Evolutionary conservation across 1,140 invertebrate genomes (phyloP).

Genomic region (Anastrepha ludens): DNA sequence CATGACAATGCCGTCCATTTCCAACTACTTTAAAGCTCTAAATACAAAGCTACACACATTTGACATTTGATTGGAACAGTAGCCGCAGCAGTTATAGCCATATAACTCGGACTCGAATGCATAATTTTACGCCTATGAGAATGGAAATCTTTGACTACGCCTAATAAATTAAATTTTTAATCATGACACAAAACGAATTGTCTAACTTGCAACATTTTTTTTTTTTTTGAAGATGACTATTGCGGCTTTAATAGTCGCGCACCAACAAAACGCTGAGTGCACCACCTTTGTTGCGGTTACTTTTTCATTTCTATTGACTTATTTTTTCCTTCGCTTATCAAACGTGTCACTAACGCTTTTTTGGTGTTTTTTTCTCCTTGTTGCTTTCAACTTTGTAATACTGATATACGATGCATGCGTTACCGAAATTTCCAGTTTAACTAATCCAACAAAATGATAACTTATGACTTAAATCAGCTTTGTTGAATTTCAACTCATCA

Average conservation of each 20-base stretch:
- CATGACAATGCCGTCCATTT: background rate
- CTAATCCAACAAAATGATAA: constrained; percentile 70
- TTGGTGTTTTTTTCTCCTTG: background rate
- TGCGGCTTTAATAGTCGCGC: background rate
- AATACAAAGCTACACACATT: background rate
- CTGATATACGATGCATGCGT: constrained; percentile 1
- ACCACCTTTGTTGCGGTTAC: background rate
- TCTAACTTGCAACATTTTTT: constrained; percentile 3
- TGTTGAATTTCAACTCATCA: constrained; percentile 59
- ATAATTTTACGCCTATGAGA: constrained; percentile 34
- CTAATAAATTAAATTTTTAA: constrained; percentile 43
- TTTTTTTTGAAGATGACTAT: background rate
- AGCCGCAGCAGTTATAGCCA: background rate
- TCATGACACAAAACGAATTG: constrained; percentile 47
- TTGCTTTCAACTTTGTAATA: background rate
- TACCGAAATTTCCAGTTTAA: constrained; percentile 54
- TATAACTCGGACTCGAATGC: background rate
- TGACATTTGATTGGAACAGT: background rate
- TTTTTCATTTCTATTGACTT: background rate
- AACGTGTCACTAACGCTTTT: constrained; percentile 29
- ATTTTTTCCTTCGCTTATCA: constrained; percentile 17
- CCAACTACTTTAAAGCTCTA: background rate
- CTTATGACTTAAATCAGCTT: constrained; percentile 74
- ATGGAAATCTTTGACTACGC: background rate
- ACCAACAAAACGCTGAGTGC: background rate